Percentiles rank a stretch among this genome's conserved stretches.
Evolutionary conservation across 2,888 invertebrate species (phyloP).

Genomic region (Meloe dianella): DNA sequence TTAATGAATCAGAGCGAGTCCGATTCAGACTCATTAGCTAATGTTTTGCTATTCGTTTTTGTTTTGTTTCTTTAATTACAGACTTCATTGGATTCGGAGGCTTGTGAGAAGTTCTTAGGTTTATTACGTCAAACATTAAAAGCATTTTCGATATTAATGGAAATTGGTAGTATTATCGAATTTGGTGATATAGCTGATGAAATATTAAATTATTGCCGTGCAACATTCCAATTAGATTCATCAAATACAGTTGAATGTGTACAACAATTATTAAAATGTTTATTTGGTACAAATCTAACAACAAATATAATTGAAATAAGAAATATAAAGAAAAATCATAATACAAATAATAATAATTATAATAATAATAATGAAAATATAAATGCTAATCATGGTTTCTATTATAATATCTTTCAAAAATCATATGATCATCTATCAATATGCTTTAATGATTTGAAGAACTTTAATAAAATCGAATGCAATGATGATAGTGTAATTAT

Average conservation of each 20-base stretch:
- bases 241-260: constrained; percentile 75
- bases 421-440: constrained; percentile 52
- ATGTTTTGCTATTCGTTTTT: no score
- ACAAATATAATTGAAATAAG: constrained; percentile 57
- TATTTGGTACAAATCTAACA: constrained; percentile 77
- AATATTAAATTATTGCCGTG: constrained; percentile 75
- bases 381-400: constrained; percentile 50
- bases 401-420: constrained; percentile 55
- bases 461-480: constrained; percentile 51
- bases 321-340: constrained; percentile 11
- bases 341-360: constrained; percentile 1
- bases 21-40: no score
- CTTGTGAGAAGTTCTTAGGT: constrained; percentile 75
- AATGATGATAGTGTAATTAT: constrained; percentile 55
- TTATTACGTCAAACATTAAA: constrained; percentile 70
- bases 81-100: constrained; percentile 79
- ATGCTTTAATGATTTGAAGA: constrained; percentile 50
- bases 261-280: constrained; percentile 76
- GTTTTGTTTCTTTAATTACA: no score
- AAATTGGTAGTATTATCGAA: constrained; percentile 73
- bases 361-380: constrained; percentile 19
- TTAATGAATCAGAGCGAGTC: no score
- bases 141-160: constrained; percentile 72
- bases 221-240: constrained; percentile 73
- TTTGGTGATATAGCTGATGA: constrained; percentile 80